phyloP scores from a whole-genome alignment of 2,113 vertebrate genomes.

The Asarcornis scutulata region DNA sequence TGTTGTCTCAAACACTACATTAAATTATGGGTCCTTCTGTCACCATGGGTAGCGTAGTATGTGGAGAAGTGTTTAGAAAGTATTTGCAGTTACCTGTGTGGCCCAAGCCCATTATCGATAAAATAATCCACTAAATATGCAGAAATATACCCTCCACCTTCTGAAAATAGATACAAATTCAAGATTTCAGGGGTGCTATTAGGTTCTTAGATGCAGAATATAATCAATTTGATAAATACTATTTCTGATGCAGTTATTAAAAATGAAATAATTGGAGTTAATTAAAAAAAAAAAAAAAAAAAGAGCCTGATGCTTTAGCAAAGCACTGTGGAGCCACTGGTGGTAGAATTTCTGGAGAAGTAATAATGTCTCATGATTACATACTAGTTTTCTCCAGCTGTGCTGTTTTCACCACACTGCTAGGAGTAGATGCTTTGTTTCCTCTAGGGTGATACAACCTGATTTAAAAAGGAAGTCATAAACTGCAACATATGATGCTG shows the following conservation, averaged over 20 bases:
- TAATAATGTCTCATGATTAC: slow-evolving; percentile 57
- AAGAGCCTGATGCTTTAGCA: not conserved
- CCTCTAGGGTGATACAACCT: slow-evolving; percentile 35
- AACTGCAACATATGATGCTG: slow-evolving; percentile 32
- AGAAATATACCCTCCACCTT: not conserved
- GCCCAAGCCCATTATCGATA: not conserved
- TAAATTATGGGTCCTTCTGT: not conserved
- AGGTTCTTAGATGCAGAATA: not conserved
- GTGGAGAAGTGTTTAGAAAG: not conserved
- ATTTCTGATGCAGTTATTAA: not conserved
- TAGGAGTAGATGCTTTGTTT: slow-evolving; percentile 26
- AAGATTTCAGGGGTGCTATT: not conserved
- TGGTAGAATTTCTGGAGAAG: slow-evolving; percentile 22
- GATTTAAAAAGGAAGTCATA: slow-evolving; percentile 63
- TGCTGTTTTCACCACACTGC: slow-evolving; percentile 35
- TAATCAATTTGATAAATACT: not conserved
- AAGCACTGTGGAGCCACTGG: not conserved
- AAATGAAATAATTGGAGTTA: not conserved
- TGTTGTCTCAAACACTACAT: not conserved
- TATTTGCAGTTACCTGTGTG: not conserved
- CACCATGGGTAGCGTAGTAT: not conserved
- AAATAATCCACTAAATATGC: not conserved
- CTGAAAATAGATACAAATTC: not conserved
- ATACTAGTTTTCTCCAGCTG: slow-evolving; percentile 31
- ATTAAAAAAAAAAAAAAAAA: not conserved